Evolutionary conservation across 2,888 invertebrate genomes (phyloP).

Genomic region (Drosophila fungiperda): DNA sequence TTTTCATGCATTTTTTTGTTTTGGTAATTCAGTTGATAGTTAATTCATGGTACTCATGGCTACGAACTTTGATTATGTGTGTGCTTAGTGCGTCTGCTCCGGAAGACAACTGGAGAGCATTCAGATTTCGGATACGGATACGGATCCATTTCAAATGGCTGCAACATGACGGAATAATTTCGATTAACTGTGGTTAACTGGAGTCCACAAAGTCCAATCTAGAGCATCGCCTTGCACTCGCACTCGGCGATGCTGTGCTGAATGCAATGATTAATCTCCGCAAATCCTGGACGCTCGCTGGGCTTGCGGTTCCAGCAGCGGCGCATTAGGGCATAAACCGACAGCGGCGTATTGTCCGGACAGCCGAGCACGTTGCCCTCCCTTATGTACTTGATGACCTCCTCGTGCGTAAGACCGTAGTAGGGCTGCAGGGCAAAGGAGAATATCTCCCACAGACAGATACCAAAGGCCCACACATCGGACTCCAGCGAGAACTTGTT

Average conservation of each 20-base stretch:
- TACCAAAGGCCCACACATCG: conserved; percentile 99
- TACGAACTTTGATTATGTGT: conserved; percentile 20
- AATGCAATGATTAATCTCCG: conserved; percentile 91
- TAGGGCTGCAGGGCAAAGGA: conserved; percentile 98
- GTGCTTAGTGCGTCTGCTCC: conserved; percentile 53
- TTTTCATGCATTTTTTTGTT: not conserved
- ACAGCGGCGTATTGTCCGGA: conserved; percentile 95
- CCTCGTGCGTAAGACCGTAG: conserved; percentile 98
- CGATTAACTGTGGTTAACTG: conserved; percentile 12
- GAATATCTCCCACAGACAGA: conserved; percentile 98
- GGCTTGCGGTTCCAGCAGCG: conserved; percentile 97
- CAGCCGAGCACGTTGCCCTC: conserved; percentile 96
- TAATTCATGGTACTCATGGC: conserved; percentile 21
- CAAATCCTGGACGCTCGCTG: conserved; percentile 93
- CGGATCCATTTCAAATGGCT: conserved; percentile 49
- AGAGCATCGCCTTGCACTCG: conserved; percentile 84
- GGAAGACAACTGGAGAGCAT: conserved; percentile 70
- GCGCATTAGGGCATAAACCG: conserved; percentile 96
- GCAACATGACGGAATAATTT: conserved; percentile 62
- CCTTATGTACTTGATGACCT: conserved; percentile 97
- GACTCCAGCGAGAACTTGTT: conserved; percentile 98
- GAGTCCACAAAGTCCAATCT: conserved; percentile 25
- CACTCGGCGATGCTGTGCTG: conserved; percentile 87
- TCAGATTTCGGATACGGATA: conserved; percentile 39
- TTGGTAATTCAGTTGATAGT: conserved; percentile 8